Evolutionary conservation across 1,140 invertebrate species (phyloP), one percentile per base, ranked within the genome.

Genomic region (Drosophila varians): DNA sequence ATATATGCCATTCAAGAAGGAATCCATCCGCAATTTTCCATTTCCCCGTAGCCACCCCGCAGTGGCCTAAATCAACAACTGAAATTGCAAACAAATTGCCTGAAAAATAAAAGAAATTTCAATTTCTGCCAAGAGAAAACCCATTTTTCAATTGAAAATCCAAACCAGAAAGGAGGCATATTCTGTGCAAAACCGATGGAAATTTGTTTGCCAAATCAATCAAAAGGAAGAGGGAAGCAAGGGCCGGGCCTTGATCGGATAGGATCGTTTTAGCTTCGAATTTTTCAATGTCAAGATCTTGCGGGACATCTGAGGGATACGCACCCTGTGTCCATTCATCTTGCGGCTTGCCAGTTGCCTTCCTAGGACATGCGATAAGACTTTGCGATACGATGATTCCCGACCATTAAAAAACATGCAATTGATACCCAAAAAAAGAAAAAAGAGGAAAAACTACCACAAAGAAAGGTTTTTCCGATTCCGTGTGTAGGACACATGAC

Each of bases 201-300:
- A 74, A 78, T 79, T 75, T 79, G 65, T 84, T 75, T 69, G 80
- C 61, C 61, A 77, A 86, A 87, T 86, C 82, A 87, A 87, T 87
- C 80, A 86, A 74, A 57, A 42, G 42, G 48, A 38, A n/a, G 56
- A 38, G 46, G 14, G 21, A 25, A 48, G 12, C 21, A n/a, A 54
- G 16, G 42, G 9, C 36, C 3, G 16, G 42, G 9, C 36, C 3
- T 7, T n/a, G 34, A 28, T 57, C 45, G 47, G 61, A 6, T 31
- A 28, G n/a, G n/a, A n/a, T n/a, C n/a, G n/a, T n/a, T n/a, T n/a
- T n/a, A n/a, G n/a, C n/a, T n/a, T n/a, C n/a, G 60, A 52, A 69
- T 51, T 53, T 49, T 64, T 51, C 53, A 73, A 54, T 46, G 65
- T 58, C 52, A 61, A 42, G 73, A 74, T 74, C 75, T 65, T 65